Evolutionary conservation across 1,140 invertebrate genomes (phyloP).

Genomic region (Laodelphax striatellus): DNA sequence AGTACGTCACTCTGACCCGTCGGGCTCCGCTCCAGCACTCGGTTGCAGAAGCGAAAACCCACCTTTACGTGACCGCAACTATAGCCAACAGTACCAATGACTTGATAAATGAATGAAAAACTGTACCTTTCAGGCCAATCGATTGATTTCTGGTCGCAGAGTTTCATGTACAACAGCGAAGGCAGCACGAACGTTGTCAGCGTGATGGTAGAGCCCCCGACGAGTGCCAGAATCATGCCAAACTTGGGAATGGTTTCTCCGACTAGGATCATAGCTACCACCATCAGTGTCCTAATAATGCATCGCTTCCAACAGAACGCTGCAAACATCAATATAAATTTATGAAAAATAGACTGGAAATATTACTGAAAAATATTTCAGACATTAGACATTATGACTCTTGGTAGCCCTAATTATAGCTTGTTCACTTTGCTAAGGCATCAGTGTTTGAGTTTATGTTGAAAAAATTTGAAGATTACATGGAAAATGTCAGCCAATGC

Average conservation of each 20-base stretch:
- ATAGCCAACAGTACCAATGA: too few species aligned
- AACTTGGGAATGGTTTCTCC: slow-evolving; percentile 56
- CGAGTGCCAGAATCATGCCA: slow-evolving; percentile 52
- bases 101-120: not conserved
- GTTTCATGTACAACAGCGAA: slow-evolving; percentile 50
- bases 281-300: slow-evolving; percentile 40
- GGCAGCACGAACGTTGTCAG: slow-evolving; percentile 55
- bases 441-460: too few species aligned
- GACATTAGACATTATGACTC: not conserved
- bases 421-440: too few species aligned
- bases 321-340: slow-evolving; percentile 30
- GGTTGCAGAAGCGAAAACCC: too few species aligned
- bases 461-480: too few species aligned
- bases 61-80: too few species aligned
- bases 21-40: too few species aligned
- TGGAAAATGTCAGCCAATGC: too few species aligned
- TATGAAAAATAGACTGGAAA: not conserved
- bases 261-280: slow-evolving; percentile 46
- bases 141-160: slow-evolving; percentile 31
- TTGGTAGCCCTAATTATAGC: too few species aligned
- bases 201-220: slow-evolving; percentile 58
- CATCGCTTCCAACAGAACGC: slow-evolving; percentile 51
- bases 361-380: not conserved
- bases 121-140: slow-evolving; percentile 30
- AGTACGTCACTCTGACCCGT: too few species aligned